Base-by-base conservation (phyloP, 2,888 invertebrate species). In the Ennomos erosarius region DNA sequence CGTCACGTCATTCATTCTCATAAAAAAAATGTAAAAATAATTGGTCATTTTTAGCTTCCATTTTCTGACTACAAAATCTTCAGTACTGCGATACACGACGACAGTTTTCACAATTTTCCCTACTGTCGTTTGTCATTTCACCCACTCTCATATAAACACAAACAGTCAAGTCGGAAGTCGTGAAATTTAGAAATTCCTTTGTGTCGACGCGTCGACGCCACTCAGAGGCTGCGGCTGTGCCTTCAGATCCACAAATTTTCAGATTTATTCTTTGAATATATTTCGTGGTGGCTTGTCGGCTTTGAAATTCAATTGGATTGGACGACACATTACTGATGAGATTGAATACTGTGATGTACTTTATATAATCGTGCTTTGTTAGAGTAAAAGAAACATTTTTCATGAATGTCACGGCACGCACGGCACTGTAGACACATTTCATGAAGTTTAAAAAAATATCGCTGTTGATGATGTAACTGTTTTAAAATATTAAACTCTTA, bases 231-330 rank as follows among this genome's bases (percentile, higher is more conserved):
- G 87, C 83, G 81, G 86, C 85, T 85, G 87, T 86, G 89, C 88
- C 89, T 86, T 92, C 82, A 87, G 88, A 91, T 90, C 88, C 89
- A 88, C 91, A 90, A 92, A 90, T 91, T 92, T 91, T 91, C 88
- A 92, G 91, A 92, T 92, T 91, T 92, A 90, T 92, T 92, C 91
- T 90, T 90, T 90, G 92, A 91, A 92, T 92, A 92, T 88, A 91
- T 89, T 92, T 90, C 82, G 90, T 85, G 90, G 91, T 91, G 85
- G 84, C 88, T 85, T 88, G 87, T 85, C 84, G 87, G 88, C 90
- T 90, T 91, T 91, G 92, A 91, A 91, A 91, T 91, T 90, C 92
- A 92, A 91, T 91, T 91, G 91, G 88, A 84, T 86, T 77, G 82
- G 87, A 88, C 87, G 90, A 88, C 87, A 90, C 89, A 89, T 88